Percentiles rank a stretch among this genome's conserved stretches.
phyloP scores from a whole-genome alignment of 64 coral and sea anemone species.

The Stichodactyla helianthus region DNA sequence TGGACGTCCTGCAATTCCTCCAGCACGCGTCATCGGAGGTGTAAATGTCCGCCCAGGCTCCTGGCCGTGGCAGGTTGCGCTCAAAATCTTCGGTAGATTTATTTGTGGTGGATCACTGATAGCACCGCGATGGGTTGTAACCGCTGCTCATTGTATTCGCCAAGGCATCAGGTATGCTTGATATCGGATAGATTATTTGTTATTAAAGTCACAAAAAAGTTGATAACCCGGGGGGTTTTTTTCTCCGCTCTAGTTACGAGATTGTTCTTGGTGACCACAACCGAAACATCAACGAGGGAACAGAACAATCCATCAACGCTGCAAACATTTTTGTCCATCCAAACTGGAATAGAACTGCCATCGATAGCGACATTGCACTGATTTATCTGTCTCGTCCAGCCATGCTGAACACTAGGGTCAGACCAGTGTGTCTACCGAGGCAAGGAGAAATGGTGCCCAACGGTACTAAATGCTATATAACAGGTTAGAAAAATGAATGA shows the following conservation, averaged over 20 bases:
- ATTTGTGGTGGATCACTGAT: background rate
- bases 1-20: background rate
- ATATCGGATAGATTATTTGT: background rate
- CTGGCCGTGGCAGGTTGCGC: conserved; percentile 13
- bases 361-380: conserved; percentile 30
- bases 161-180: background rate
- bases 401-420: conserved; percentile 14
- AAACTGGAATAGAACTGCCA: background rate
- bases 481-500: conserved; percentile 5
- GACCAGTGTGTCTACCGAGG: conserved; percentile 35
- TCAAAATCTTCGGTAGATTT: background rate
- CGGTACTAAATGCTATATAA: conserved; percentile 32
- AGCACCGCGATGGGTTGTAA: background rate
- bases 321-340: conserved; percentile 9
- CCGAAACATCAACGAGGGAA: conserved; percentile 6
- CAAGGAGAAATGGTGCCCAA: background rate
- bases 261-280: conserved; percentile 37
- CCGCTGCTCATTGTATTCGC: conserved; percentile 7
- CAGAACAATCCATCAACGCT: conserved; percentile 15
- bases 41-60: background rate
- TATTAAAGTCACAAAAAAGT: background rate
- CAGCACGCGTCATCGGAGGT: background rate
- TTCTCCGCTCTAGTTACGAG: background rate
- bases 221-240: background rate
- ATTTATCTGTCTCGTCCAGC: conserved; percentile 18